Base-by-base conservation (phyloP, 2,797 vertebrate genomes). In the Eremophila alpestris region DNA sequence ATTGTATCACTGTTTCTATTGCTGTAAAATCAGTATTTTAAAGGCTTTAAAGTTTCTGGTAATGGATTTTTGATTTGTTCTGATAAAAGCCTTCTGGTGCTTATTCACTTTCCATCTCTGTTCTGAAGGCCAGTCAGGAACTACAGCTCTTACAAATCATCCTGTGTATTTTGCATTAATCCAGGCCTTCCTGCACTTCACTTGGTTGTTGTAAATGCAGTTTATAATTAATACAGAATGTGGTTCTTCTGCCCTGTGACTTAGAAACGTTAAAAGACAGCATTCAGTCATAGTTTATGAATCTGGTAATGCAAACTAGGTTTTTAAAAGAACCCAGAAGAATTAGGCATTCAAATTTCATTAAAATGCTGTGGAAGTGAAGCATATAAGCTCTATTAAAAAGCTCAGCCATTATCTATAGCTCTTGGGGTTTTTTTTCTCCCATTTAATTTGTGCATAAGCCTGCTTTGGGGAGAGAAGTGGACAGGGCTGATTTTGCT, bases 351-450 rank as follows among this genome's bases (percentile, higher is more conserved):
- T 93, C 74, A 73, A 52, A 87, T 94, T 67, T 92, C 92, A 87
- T 96, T 92, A 92, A 90, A 95, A 93, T 94, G 56, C 86, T 87
- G 86, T 92, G 86, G 90, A 95, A 95, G 74, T 46, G 74, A 93
- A 94, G 80, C 94, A 92, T 84, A 84, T 84, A 94, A 93, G 63
- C 78, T 82, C 69, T 90, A 48, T 82, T 95, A 84, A 95, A 93
- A 89, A 90, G 16, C 56, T 84, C 59, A 79, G 83, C 75, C 81
- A 71, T 94, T 92, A 84, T 91, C 91, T 94, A 12, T 90, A 73
- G 38, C 45, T 86, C 77, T 73, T 92, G 36, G 8, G 1, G 10
- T 38, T 30, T 40, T 83, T 63, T 90, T 73, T 4, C 41, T 90
- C 21, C 40, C 18, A 11, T 88, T 93, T 94, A 93, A 93, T 86